Conservation (phyloP, 2,113 vertebrate genomes). For the Mastomys natalensis region DNA sequence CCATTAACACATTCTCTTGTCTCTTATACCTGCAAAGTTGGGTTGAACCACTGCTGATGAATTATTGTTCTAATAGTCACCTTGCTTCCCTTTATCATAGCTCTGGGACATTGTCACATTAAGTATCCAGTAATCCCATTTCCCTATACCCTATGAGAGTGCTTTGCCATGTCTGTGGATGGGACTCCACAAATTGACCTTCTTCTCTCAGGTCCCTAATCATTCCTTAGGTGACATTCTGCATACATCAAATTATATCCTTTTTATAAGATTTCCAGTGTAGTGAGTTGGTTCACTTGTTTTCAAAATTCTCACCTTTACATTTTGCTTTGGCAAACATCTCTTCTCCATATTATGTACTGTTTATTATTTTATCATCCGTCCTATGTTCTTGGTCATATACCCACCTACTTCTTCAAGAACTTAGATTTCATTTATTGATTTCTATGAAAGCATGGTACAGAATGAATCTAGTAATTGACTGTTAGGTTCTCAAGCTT, state of each 20-base stretch:
- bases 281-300: background rate
- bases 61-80: background rate
- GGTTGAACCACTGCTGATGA: background rate
- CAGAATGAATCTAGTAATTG: background rate
- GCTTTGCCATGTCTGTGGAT: slow-evolving; percentile 38
- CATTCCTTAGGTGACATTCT: background rate
- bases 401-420: background rate
- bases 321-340: background rate
- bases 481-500: background rate
- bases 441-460: background rate
- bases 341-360: background rate
- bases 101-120: background rate
- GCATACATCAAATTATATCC: background rate
- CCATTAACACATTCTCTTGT: background rate
- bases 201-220: background rate
- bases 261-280: slow-evolving; percentile 4
- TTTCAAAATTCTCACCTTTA: background rate
- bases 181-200: slow-evolving; percentile 8
- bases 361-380: background rate
- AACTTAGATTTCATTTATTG: background rate
- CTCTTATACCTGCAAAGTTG: background rate
- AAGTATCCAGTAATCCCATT: background rate
- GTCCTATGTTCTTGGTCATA: background rate
- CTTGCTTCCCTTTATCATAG: slow-evolving; percentile 15
- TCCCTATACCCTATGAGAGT: background rate